Conservation (phyloP, 2,888 invertebrate species). For the Tipula unca region DNA sequence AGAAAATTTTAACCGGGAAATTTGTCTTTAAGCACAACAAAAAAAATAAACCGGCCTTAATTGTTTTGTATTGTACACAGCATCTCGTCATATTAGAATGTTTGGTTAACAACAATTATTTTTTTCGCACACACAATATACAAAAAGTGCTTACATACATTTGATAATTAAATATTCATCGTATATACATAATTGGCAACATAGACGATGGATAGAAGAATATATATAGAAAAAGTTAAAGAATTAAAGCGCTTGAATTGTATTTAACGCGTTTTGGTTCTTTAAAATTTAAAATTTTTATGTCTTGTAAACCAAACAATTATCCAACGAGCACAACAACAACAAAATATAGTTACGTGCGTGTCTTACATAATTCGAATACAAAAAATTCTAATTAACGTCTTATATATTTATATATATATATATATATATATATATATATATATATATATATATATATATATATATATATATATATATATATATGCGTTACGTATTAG, state of each 20-base stretch:
- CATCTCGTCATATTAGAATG: neutral
- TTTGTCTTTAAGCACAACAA: neutral
- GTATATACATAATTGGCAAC: neutral
- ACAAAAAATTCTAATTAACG: slow-evolving; percentile 1
- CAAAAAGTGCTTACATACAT: neutral
- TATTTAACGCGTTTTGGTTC: neutral
- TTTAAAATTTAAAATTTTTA: neutral
- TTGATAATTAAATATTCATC: neutral
- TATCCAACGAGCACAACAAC: neutral
- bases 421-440: neutral
- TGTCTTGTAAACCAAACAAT: neutral
- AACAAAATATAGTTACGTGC: neutral
- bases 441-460: neutral
- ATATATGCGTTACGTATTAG: neutral
- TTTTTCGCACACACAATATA: neutral
- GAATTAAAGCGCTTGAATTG: neutral
- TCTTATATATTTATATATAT: neutral
- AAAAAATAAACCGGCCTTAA: neutral
- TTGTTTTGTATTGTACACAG: neutral
- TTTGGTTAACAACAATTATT: neutral
- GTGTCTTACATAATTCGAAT: slow-evolving; percentile 8
- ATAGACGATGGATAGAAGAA: neutral
- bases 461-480: neutral
- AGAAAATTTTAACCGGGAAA: neutral
- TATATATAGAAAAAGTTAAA: neutral